Conservation (phyloP, 2,113 vertebrate species). For the Anhinga anhinga region DNA sequence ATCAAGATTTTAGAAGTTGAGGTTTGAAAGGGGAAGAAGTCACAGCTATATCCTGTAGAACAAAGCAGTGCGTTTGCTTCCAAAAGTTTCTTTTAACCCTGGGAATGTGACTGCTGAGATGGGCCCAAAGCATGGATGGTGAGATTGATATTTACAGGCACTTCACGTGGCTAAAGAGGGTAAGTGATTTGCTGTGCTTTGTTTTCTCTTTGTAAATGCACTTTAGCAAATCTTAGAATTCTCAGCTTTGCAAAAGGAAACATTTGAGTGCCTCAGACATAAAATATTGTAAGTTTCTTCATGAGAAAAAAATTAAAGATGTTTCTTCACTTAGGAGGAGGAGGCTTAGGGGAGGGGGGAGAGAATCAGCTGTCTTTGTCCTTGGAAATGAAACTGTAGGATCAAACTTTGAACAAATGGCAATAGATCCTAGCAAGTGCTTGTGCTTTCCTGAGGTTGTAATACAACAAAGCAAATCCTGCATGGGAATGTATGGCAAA, state of each 20-base stretch:
- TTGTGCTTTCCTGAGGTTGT: neutral
- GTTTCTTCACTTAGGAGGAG: neutral
- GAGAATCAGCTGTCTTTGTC: slow-evolving; percentile 73
- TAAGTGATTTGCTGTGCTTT: slow-evolving; percentile 78
- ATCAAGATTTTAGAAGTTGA: slow-evolving; percentile 40
- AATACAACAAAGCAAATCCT: neutral
- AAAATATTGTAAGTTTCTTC: slow-evolving; percentile 41
- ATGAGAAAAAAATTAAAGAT: slow-evolving; percentile 64
- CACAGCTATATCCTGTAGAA: slow-evolving; percentile 33
- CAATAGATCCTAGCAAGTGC: neutral
- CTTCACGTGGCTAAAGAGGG: slow-evolving; percentile 95
- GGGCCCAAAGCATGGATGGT: slow-evolving; percentile 94
- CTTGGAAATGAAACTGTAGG: slow-evolving; percentile 52
- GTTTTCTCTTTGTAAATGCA: slow-evolving; percentile 16
- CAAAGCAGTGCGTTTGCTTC: slow-evolving; percentile 56
- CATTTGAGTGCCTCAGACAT: neutral
- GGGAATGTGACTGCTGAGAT: slow-evolving; percentile 81
- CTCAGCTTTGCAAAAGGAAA: neutral
- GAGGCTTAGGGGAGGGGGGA: neutral
- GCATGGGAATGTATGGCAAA: neutral
- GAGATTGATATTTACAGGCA: slow-evolving; percentile 97
- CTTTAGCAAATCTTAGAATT: neutral
- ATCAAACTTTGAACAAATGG: slow-evolving; percentile 47
- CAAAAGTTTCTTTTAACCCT: slow-evolving; percentile 61
- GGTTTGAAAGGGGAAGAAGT: slow-evolving; percentile 24